Evolutionary conservation across 2,888 invertebrate genomes (phyloP), one percentile per base, ranked within the genome.

Genomic region (Papilio elwesi): DNA sequence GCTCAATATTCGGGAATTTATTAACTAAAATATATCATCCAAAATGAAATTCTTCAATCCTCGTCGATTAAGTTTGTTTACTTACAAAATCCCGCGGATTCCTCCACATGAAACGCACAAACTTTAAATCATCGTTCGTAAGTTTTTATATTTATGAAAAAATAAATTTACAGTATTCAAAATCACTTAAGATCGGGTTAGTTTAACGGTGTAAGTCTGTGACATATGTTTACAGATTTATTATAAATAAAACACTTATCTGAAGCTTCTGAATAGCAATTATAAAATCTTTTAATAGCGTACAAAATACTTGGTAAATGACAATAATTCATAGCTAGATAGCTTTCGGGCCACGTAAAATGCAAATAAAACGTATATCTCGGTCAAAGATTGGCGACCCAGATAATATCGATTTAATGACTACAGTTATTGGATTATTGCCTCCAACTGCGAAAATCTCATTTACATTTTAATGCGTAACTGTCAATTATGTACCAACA

Each of bases 1-100:
- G 51, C 49, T 26, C 26, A 59, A 59, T 59, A 59, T 62, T 59
- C 51, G 68, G 49, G 10, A 38, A 70, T 57, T 70, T 70, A 70
- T 65, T 70, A 48, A 70, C 70, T 36, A 38, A 70, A 70, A 70
- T 70, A 49, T 38, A 65, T 70, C 70, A 64, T 55, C 36, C 6
- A 11, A 57, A 38, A 70, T 70, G 9, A 70, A 65, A 52, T 26
- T 53, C 53, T 70, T 70, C 8, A 8, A 9, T 16, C 26, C 16
- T 10, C 51, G 13, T 36, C 65, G 15, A 38, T 68, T 68, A 68
- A 36, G 36, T 59, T 59, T 59, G n/a, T 59, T n/a, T n/a, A 38
- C 38, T n/a, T 11, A 26, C 26, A 26, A 12, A 11, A 36, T 6
- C 13, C 57, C 36, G 26, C 13, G 36, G 26, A 26, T 26, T 26